Conservation (phyloP, 1,140 invertebrate genomes). For the Drosophila kepulauana region DNA sequence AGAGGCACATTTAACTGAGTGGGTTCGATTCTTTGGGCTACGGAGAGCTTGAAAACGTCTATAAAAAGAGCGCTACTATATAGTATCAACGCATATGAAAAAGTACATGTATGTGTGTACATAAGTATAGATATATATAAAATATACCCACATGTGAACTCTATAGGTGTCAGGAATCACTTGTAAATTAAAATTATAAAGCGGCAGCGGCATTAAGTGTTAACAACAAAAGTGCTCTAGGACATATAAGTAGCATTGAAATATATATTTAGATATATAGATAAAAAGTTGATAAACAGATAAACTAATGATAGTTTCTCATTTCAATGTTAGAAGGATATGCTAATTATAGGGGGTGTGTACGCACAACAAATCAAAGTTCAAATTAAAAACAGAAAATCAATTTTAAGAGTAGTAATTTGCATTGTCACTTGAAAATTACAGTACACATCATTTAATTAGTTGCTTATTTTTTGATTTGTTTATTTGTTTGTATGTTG, state of each 20-base stretch:
- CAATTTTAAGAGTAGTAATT: constrained; percentile 56
- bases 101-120: not conserved
- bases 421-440: constrained; percentile 71
- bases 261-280: constrained; percentile 36
- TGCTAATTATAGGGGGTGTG: constrained; percentile 60
- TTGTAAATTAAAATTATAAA: constrained; percentile 37
- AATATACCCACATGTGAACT: constrained; percentile 3
- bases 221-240: constrained; percentile 71
- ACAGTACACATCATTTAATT: constrained; percentile 67
- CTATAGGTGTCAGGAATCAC: not conserved
- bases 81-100: constrained; percentile 7
- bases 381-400: constrained; percentile 53
- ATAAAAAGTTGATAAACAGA: constrained; percentile 34
- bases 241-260: constrained; percentile 42
- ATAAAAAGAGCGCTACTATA: constrained; percentile 19
- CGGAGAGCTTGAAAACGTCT: constrained; percentile 26
- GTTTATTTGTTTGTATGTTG: constrained; percentile 35
- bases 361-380: constrained; percentile 57
- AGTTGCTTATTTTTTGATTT: constrained; percentile 42
- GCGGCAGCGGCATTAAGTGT: constrained; percentile 61
- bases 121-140: constrained; percentile 11
- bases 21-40: constrained; percentile 30
- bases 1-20: constrained; percentile 47
- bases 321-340: constrained; percentile 38
- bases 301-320: constrained; percentile 33